phyloP scores from a whole-genome alignment of 2,113 vertebrate genomes.

The Mesitornis unicolor region DNA sequence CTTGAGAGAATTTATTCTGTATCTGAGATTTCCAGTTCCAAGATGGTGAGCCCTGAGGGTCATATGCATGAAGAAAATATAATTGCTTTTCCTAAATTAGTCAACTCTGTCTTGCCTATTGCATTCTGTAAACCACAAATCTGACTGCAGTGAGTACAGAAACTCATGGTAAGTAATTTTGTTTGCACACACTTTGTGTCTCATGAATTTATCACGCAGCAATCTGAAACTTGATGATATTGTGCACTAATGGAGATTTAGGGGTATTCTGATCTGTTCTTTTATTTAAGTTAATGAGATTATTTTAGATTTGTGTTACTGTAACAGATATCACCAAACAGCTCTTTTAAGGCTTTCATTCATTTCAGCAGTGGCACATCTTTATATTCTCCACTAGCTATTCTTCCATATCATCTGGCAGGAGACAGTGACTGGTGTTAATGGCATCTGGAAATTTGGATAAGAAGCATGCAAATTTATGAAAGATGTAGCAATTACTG shows the following conservation, averaged over 20 bases:
- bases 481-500: neutral
- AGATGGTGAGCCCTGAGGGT: neutral
- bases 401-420: neutral
- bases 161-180: neutral
- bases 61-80: neutral
- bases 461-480: neutral
- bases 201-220: neutral
- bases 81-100: neutral
- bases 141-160: neutral
- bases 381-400: neutral
- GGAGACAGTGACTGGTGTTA: neutral
- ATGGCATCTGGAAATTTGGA: neutral
- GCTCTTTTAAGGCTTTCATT: neutral
- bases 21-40: neutral
- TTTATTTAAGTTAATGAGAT: neutral
- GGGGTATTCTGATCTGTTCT: neutral
- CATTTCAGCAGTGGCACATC: neutral
- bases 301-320: neutral
- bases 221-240: neutral
- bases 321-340: neutral
- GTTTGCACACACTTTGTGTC: neutral
- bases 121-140: neutral
- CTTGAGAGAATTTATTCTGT: neutral
- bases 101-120: neutral
- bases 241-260: neutral